Base-by-base conservation (phyloP, 2,888 invertebrate species). In the Volucella bombylans region DNA sequence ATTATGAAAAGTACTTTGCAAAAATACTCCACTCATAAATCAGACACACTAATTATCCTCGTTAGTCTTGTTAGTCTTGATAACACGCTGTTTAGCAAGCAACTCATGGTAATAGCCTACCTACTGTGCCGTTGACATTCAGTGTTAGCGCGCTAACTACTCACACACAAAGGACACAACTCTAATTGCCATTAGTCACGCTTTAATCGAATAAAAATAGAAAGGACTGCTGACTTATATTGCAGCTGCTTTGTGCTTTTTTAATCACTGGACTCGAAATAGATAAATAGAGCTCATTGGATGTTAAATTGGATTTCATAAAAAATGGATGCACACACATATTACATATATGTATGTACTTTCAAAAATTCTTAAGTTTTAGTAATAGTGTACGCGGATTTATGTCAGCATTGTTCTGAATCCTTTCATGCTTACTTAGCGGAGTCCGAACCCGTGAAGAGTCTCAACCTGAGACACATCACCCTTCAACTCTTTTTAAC, bases 131-230 rank as follows among this genome's bases (percentile, higher is more conserved):
- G 15, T 41, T 57, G 4, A 39, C n/a, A 43, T 64, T 43, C 43
- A 18, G 14, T 15, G 15, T 71, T 55, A 12, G 14, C 15, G 31
- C 31, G 47, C 18, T 54, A n/a, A 54, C 31, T 14, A 12, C 23
- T 72, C 38, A 52, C 39, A 47, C 57, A 50, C 11, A 31, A 49
- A 64, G 15, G 10, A 47, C 45, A 57, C 41, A n/a, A 10, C 31
- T 31, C 41, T 82, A 78, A 82, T 82, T 78, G 82, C 55, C 62
- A 50, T 62, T 73, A 55, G 78, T 82, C 82, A 78, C 82, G 82
- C 45, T 77, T 73, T 55, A 15, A 41, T 43, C 1, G 14, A 54
- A 31, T 4, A n/a, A 68, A 55, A 68, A 55, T 14, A 47, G 23
- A 64, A 41, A 47, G 1, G 0, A 38, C 14, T 12, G 38, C 31